Conservation (phyloP, 2,888 invertebrate species). For the Himalopsyche kuldschensis region DNA sequence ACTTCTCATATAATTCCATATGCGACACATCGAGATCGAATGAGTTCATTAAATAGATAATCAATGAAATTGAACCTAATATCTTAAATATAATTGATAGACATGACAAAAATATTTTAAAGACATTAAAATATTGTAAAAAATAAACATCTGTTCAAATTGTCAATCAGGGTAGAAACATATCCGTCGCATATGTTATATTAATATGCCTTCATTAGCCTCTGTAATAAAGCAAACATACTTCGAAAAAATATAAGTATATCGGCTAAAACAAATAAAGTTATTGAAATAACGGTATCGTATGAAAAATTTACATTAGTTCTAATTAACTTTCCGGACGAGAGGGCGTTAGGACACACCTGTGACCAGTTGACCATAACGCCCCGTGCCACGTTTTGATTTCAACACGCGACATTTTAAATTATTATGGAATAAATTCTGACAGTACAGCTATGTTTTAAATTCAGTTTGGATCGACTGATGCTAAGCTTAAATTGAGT, state of each 20-base stretch:
- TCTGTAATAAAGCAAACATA: neutral
- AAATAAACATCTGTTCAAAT: neutral
- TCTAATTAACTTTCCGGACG: neutral
- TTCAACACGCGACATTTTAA: neutral
- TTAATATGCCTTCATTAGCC: neutral
- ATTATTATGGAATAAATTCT: neutral
- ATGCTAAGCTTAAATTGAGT: too few species aligned
- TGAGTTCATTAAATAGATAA: too few species aligned
- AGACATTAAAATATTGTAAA: too few species aligned
- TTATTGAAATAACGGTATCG: neutral
- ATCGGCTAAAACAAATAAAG: neutral
- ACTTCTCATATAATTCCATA: too few species aligned
- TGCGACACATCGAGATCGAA: too few species aligned
- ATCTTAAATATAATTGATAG: too few species aligned
- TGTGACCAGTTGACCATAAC: neutral
- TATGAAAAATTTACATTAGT: neutral
- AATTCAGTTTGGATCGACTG: too few species aligned
- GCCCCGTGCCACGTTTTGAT: neutral
- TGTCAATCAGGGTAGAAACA: neutral
- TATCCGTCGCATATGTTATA: neutral
- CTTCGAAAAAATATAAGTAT: neutral
- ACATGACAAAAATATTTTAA: too few species aligned
- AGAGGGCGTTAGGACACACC: neutral
- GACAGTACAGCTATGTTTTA: too few species aligned
- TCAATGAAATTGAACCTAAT: too few species aligned